Evolutionary conservation across 1,140 invertebrate genomes (phyloP).

Genomic region (Bactericera cockerelli): DNA sequence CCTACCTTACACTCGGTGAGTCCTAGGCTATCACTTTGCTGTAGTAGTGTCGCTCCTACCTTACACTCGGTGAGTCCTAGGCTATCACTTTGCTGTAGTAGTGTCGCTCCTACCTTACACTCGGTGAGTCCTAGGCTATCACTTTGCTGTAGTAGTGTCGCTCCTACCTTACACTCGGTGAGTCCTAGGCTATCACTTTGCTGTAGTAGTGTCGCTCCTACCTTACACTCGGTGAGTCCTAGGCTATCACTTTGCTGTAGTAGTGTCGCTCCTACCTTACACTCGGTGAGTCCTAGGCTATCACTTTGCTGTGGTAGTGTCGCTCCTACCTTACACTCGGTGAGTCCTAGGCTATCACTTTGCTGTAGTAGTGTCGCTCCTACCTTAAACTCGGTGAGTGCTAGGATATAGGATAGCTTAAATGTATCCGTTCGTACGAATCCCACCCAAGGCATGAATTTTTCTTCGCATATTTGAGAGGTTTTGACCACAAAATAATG

Average conservation of each 20-base stretch:
- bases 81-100: too few relatives aligned
- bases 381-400: neutral
- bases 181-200: neutral
- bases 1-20: neutral
- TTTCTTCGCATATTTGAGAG: too few relatives aligned
- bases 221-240: neutral
- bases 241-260: too few relatives aligned
- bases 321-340: slow-evolving; percentile 31
- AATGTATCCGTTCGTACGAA: slow-evolving; percentile 57
- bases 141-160: too few relatives aligned
- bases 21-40: too few relatives aligned
- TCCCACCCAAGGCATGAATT: too few relatives aligned
- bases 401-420: too few relatives aligned
- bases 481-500: too few relatives aligned
- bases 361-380: slow-evolving; percentile 75
- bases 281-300: neutral
- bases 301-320: too few relatives aligned
- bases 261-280: slow-evolving; percentile 49
- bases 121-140: neutral
- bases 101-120: slow-evolving; percentile 42
- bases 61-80: neutral
- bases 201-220: slow-evolving; percentile 65
- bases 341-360: neutral
- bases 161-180: slow-evolving; percentile 22
- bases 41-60: slow-evolving; percentile 58